Conservation (phyloP, 2,113 vertebrate species). For the Leucosticte australis region DNA sequence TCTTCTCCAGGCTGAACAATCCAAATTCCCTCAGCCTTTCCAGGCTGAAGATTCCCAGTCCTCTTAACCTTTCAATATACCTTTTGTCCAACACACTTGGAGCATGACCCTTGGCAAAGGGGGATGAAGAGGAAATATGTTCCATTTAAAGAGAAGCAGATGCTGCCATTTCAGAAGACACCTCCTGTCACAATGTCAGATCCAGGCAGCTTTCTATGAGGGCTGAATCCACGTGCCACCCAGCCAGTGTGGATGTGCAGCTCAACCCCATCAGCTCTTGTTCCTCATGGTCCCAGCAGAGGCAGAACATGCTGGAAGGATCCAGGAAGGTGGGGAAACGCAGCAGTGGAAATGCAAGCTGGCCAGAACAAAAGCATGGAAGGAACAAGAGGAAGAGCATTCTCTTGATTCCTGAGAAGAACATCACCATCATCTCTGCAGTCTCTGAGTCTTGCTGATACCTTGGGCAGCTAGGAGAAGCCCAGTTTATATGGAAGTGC, state of each 20-base stretch:
- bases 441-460: not conserved
- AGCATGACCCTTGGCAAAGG: not conserved
- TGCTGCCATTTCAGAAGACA: conserved; percentile 47
- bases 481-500: conserved; percentile 5
- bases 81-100: not conserved
- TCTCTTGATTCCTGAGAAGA: not conserved
- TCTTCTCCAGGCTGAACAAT: fast-evolving
- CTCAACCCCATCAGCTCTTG: conserved; percentile 69
- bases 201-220: conserved; percentile 59
- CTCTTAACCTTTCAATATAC: not conserved
- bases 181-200: conserved; percentile 78
- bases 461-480: not conserved
- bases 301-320: conserved; percentile 3
- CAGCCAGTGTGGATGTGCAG: conserved; percentile 75
- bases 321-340: conserved; percentile 75
- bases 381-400: not conserved
- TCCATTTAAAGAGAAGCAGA: conserved; percentile 76
- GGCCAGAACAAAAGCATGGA: not conserved
- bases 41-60: not conserved
- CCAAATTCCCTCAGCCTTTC: not conserved
- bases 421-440: not conserved
- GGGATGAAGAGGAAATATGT: not conserved
- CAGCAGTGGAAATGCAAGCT: not conserved
- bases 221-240: conserved; percentile 78
- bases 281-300: conserved; percentile 75